Percentiles rank a stretch among this genome's conserved stretches.
Evolutionary conservation across 2,797 vertebrate species (phyloP).

Genomic region (Tokudaia muenninki): DNA sequence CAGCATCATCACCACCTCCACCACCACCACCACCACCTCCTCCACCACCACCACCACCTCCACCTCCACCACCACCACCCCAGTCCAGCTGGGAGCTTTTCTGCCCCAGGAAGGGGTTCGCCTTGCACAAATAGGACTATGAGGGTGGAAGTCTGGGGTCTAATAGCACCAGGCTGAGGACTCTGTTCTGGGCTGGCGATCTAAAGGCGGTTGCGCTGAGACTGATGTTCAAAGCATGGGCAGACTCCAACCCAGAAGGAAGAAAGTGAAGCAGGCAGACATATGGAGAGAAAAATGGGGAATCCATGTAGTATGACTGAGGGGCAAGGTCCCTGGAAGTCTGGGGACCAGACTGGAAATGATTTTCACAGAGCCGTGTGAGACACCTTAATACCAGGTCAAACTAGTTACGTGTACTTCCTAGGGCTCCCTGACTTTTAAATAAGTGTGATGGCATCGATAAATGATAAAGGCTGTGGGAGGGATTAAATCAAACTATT

Average conservation of each 20-base stretch:
- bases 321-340: neutral
- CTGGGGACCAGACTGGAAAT: neutral
- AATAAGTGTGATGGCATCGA: neutral
- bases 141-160: neutral
- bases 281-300: neutral
- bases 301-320: neutral
- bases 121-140: neutral
- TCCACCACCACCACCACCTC: neutral
- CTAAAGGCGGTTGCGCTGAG: neutral
- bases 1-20: neutral
- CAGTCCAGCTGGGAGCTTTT: neutral
- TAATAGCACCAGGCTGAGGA: neutral
- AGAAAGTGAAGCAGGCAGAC: neutral
- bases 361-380: neutral
- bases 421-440: neutral
- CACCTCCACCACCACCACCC: neutral
- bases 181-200: neutral
- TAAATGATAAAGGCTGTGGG: neutral
- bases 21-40: neutral
- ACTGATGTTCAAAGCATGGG: neutral
- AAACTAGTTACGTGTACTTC: neutral
- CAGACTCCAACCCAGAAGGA: neutral
- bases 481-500: slow-evolving; percentile 4
- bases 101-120: neutral
- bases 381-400: neutral